Evolutionary conservation across 2,797 vertebrate species (phyloP), one percentile per base, ranked within the genome.

Genomic region (Myotis findleyi): DNA sequence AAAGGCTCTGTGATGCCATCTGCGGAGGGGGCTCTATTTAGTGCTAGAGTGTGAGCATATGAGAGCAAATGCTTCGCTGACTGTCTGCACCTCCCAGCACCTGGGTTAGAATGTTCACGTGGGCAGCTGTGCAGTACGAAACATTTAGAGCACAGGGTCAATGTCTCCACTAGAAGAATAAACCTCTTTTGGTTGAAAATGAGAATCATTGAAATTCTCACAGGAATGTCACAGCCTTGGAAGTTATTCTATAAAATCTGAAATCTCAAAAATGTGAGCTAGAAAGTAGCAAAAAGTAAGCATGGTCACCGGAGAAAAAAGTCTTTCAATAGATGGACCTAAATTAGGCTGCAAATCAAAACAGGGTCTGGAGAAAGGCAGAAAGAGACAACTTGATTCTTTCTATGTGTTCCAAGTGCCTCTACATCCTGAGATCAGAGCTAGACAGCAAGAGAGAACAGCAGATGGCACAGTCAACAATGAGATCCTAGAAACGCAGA

Each of bases 401-500:
- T 91, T 76, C 79, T 76, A 36, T 57, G 73, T 73, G 36, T 75
- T 95, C 36, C 71, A 47, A 30, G 27, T 23, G 53, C 25, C 38
- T 86, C 53, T 87, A 62, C 23, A 36, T 49, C 73, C 82, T 64
- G 5, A 11, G 81, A 95, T 53, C 6, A 96, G 87, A 97, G 62
- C 49, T n/a, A 49, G 36, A 53, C 1, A 53, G 81, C 44, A 55
- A 77, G 64, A 92, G 25, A 44, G 23, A 91, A 69, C 6, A 93
- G 87, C 73, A 96, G 89, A 73, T 95, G 87, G 62, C 71, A 33
- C 10, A 53, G 91, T 23, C 30, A 20, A 68, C 27, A 23, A 36
- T 47, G 69, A 57, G 66, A 51, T 62, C 69, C 30, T 49, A 73
- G 92, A 94, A 96, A 93, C 51, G 44, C 25, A 77, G 59, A 96